phyloP scores from a whole-genome alignment of 2,113 vertebrate genomes.

The Pungitius pungitius region DNA sequence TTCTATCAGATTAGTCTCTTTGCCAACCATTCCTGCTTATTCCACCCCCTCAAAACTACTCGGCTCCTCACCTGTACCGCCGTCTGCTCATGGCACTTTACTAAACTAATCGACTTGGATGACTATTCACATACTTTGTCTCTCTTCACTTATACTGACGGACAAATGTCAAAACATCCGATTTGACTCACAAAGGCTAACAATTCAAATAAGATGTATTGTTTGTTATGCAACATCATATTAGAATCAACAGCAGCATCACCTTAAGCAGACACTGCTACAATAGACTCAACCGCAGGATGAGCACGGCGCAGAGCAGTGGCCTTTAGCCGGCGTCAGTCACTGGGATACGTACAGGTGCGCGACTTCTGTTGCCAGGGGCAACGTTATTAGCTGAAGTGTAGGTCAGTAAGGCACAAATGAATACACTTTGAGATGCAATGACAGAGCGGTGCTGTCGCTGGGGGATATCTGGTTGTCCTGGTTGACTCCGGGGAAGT shows the following conservation, averaged over 20 bases:
- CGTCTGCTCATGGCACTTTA: neutral
- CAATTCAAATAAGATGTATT: neutral
- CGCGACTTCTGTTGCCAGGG: no score
- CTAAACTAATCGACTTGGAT: neutral
- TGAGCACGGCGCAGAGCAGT: no score
- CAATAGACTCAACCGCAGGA: no score
- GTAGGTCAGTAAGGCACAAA: neutral
- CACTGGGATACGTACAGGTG: neutral
- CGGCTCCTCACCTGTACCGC: neutral
- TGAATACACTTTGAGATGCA: neutral
- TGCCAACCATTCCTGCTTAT: neutral
- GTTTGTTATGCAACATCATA: neutral
- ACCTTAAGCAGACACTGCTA: neutral
- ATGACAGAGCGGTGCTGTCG: neutral
- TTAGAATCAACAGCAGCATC: neutral
- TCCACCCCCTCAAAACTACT: neutral
- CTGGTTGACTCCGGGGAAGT: neutral
- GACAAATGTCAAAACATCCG: no score
- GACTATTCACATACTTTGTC: neutral
- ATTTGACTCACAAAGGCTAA: neutral
- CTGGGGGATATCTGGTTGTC: neutral
- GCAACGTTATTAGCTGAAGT: neutral
- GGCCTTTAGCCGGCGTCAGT: no score
- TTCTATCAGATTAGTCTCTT: neutral
- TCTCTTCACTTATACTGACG: neutral